These are phyloP conservation scores for Plecturocebus donacophilus DNA, from an alignment of 2,113 vertebrate genomes.

Conservation along the genomic window DNA sequence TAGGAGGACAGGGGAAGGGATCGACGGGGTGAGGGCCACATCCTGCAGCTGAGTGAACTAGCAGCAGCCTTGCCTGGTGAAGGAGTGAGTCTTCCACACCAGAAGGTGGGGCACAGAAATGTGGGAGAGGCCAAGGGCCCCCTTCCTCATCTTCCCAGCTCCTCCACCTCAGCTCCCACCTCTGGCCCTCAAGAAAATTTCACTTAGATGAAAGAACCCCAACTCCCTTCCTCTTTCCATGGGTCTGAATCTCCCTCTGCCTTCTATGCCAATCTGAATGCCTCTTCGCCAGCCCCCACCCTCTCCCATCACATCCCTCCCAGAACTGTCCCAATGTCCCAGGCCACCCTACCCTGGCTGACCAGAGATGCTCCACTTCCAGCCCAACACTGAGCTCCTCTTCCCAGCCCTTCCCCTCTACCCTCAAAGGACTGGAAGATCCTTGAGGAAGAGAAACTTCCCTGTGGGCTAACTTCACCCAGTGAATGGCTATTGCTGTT, in stretches of 20 bases:
- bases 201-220: background rate
- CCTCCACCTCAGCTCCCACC: background rate
- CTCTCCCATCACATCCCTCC: background rate
- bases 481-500: background rate
- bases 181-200: background rate
- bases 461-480: background rate
- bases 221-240: background rate
- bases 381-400: background rate
- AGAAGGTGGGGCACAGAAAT: background rate
- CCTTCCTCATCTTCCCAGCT: background rate
- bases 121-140: no score
- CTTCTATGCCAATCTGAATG: background rate
- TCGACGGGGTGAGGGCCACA: background rate
- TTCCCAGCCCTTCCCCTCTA: background rate
- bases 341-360: no score
- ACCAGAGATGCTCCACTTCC: background rate
- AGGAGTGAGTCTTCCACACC: background rate
- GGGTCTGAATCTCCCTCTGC: background rate
- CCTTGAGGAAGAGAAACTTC: background rate
- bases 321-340: background rate
- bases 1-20: background rate
- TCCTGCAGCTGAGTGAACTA: background rate
- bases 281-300: background rate
- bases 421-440: background rate
- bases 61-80: background rate